Evolutionary conservation across 2,113 vertebrate species (phyloP), one percentile per base, ranked within the genome.

Genomic region (Varanus komodoensis): DNA sequence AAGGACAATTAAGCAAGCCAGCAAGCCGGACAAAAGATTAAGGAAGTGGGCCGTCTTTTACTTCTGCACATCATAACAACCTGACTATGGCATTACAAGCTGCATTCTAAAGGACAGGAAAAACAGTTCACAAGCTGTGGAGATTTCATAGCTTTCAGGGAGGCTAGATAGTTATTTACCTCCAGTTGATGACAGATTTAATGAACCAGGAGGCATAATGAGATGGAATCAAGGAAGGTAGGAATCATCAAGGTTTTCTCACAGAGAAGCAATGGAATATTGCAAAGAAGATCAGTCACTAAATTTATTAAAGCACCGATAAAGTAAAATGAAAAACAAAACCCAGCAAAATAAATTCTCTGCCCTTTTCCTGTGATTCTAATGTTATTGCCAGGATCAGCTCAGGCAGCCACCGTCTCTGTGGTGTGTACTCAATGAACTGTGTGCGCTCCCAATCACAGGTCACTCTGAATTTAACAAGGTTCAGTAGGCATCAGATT

Each of bases 311-410:
- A 9, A 71, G 83, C 90, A 25, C 77, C 81, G 77, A 44, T 75
- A 86, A 79, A 92, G 61, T 64, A 88, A 54, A 54, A 54, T 12
- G 21, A 61, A 61, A 11, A 15, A 15, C 57, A 54, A 54, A 7
- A 69, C 25, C 85, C 44, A 88, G 73, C 61, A 21, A 29, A 90
- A 91, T 27, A 87, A 92, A 61, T 87, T 75, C 67, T 44, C 32
- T 54, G 54, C 87, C 52, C 34, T 91, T 92, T 91, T 38, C 89
- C 87, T 75, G 91, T 88, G 64, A 89, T 87, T 91, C 48, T 92
- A 85, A 73, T 71, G 71, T 87, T 5, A 87, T 0, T 7, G 7
- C n/a, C 86, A 92, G 68, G 77, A 82, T 38, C 6, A 52, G 54
- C 0, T 0, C 86, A 75, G 48, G 84, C 74, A 91, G 48, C n/a